Percentiles rank a stretch among this genome's conserved stretches.
These are phyloP conservation scores for Agrilus planipennis DNA, from an alignment of 1,140 invertebrate species.

Conservation along the genomic window DNA sequence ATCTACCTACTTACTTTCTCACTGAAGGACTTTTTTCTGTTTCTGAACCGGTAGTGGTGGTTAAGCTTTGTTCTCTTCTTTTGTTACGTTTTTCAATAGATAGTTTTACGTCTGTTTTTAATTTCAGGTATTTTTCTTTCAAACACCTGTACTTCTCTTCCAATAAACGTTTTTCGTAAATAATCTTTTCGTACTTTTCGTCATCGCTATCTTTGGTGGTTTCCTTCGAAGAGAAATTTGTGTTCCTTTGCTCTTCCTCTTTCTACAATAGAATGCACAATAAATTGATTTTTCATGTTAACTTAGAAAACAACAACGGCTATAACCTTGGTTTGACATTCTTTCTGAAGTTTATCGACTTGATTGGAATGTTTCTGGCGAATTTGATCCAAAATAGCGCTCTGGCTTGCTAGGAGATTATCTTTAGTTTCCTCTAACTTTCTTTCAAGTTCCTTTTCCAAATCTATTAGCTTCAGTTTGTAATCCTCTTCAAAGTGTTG, in stretches of 20 bases:
- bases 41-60: constrained; percentile 53
- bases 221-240: constrained; percentile 47
- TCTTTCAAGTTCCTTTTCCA: constrained; percentile 31
- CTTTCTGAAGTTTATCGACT: constrained; percentile 44
- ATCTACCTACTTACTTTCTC: too few species aligned
- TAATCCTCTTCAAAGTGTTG: constrained; percentile 34
- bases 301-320: background rate
- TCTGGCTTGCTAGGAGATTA: constrained; percentile 37
- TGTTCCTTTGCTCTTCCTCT: constrained; percentile 8
- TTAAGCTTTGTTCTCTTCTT: constrained; percentile 43
- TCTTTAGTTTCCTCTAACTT: constrained; percentile 36
- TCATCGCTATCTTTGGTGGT: constrained; percentile 37
- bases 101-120: constrained; percentile 64
- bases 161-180: constrained; percentile 57
- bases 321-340: constrained; percentile 44
- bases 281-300: background rate
- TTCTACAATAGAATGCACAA: background rate
- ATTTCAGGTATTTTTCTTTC: constrained; percentile 67
- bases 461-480: constrained; percentile 31
- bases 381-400: constrained; percentile 36
- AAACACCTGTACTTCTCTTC: constrained; percentile 68
- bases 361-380: constrained; percentile 38
- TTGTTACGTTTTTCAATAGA: constrained; percentile 47
- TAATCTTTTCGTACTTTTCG: constrained; percentile 49
- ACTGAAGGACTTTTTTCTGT: constrained; percentile 61